Percentiles rank a stretch among this genome's conserved stretches.
Evolutionary conservation across 2,113 vertebrate genomes (phyloP).

Genomic region (Panthera leo): DNA sequence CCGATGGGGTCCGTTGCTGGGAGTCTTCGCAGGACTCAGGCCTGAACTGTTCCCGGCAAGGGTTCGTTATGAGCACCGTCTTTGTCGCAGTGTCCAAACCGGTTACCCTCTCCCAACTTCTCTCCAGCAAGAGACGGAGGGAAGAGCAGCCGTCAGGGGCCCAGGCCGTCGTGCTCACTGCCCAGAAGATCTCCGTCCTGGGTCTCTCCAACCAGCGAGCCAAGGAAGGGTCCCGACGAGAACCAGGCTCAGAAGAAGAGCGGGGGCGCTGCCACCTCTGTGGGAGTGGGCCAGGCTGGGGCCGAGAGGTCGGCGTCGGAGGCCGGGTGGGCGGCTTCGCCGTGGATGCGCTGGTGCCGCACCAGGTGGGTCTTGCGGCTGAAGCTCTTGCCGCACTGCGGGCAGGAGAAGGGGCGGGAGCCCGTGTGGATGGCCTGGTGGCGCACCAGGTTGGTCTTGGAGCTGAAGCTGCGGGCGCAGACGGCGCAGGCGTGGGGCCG

Average conservation of each 20-base stretch:
- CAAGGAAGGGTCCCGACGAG: neutral
- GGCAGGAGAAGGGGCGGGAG: constrained; percentile 81
- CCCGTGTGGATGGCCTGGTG: constrained; percentile 85
- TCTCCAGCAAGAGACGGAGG: neutral
- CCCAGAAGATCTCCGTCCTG: neutral
- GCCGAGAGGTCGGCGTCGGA: neutral
- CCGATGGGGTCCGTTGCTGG: neutral
- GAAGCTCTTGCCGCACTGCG: constrained; percentile 83
- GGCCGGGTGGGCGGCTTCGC: accelerated
- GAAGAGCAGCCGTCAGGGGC: accelerated
- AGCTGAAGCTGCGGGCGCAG: constrained; percentile 84
- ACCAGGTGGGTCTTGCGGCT: constrained; percentile 84
- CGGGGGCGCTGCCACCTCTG: neutral
- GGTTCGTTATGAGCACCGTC: neutral
- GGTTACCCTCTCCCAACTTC: neutral
- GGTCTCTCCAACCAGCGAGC: neutral
- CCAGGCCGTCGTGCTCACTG: accelerated
- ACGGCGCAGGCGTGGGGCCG: constrained; percentile 80
- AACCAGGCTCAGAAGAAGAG: constrained; percentile 56
- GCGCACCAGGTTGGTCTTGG: constrained; percentile 85
- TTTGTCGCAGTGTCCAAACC: neutral
- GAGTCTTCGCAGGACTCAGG: neutral
- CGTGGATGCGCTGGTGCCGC: constrained; percentile 83
- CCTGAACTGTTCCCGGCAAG: neutral
- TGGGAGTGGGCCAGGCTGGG: neutral